Evolutionary conservation across 2,888 invertebrate species (phyloP).

Genomic region (Steromphala cineraria): DNA sequence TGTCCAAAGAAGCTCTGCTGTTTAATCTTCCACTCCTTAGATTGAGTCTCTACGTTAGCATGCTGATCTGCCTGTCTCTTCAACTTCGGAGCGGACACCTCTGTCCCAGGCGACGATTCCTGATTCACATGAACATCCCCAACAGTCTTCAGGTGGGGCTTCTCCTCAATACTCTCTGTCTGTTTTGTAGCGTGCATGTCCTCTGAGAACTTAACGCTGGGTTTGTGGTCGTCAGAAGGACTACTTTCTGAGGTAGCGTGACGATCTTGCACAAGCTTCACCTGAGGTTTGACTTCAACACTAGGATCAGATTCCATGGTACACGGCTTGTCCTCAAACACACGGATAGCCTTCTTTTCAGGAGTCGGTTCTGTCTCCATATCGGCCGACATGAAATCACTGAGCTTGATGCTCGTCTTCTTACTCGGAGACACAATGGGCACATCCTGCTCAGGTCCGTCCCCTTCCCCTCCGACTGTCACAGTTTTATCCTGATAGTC

Average conservation of each 20-base stretch:
- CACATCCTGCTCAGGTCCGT: background rate
- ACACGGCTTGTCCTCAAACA: constrained; percentile 42
- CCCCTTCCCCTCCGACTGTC: background rate
- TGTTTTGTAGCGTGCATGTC: constrained; percentile 51
- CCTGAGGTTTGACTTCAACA: constrained; percentile 31
- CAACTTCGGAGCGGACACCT: constrained; percentile 18
- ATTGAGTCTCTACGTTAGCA: constrained; percentile 40
- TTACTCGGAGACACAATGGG: background rate
- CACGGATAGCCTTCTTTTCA: constrained; percentile 44
- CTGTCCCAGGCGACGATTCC: constrained; percentile 45
- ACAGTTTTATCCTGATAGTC: background rate
- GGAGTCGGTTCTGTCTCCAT: constrained; percentile 43
- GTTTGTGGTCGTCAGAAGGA: background rate
- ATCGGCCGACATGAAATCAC: constrained; percentile 38
- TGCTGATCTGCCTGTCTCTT: constrained; percentile 35
- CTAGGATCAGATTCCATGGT: constrained; percentile 42
- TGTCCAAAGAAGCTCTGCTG: constrained; percentile 63
- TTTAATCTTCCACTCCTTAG: constrained; percentile 56
- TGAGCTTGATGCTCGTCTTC: constrained; percentile 40
- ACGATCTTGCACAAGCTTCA: constrained; percentile 37
- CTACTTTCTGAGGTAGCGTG: constrained; percentile 46
- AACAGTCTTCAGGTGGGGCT: constrained; percentile 48
- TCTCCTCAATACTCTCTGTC: constrained; percentile 36
- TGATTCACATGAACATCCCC: constrained; percentile 41
- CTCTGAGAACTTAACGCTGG: constrained; percentile 33